Evolutionary conservation across 2,113 vertebrate species (phyloP).

Genomic region (Aldabrachelys gigantea): DNA sequence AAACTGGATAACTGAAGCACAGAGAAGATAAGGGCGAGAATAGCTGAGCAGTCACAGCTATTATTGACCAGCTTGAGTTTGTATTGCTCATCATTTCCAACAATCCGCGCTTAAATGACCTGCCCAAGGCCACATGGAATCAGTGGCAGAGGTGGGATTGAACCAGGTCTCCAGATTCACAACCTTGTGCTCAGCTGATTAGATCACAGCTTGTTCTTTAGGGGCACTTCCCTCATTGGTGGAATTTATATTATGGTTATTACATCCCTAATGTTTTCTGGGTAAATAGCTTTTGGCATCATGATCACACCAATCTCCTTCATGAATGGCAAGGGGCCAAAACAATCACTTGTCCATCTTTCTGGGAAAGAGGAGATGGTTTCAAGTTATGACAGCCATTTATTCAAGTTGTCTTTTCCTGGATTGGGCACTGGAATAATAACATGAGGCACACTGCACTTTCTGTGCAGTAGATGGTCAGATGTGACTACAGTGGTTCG

Average conservation of each 20-base stretch:
- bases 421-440: not conserved
- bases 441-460: not conserved
- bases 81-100: too few relatives aligned
- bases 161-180: not conserved
- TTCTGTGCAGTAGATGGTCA: not conserved
- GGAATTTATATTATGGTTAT: accelerated
- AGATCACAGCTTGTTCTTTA: conserved; percentile 68
- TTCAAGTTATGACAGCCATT: not conserved
- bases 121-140: not conserved
- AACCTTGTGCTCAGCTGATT: not conserved
- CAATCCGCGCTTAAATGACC: too few relatives aligned
- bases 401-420: not conserved
- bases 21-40: too few relatives aligned
- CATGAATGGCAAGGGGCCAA: too few relatives aligned
- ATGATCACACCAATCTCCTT: not conserved
- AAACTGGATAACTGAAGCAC: too few relatives aligned
- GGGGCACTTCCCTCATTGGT: conserved; percentile 21
- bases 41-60: too few relatives aligned
- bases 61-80: too few relatives aligned
- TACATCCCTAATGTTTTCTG: not conserved
- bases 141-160: not conserved
- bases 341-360: not conserved
- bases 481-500: not conserved
- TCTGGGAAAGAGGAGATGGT: not conserved
- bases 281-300: not conserved